phyloP scores from a whole-genome alignment of 2,888 invertebrate species.

The Lucinisca nassula region DNA sequence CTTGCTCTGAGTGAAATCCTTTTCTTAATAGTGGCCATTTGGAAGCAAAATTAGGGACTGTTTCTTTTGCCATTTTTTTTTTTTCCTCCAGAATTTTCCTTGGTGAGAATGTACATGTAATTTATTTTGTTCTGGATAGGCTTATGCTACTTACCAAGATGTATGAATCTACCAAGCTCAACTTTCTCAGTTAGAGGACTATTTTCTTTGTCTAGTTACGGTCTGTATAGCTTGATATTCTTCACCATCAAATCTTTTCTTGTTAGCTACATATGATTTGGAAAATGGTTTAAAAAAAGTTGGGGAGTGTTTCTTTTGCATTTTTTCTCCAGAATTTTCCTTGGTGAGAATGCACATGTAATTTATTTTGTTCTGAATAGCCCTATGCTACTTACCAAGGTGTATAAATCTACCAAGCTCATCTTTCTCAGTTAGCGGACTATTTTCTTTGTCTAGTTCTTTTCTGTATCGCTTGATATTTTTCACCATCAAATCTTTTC shows the following conservation, averaged over 20 bases:
- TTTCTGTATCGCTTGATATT: conserved; percentile 98
- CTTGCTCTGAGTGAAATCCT: too few species aligned
- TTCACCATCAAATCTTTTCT: conserved; percentile 98
- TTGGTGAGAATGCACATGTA: too few species aligned
- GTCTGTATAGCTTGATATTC: conserved; percentile 97
- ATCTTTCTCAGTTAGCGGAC: conserved; percentile 95
- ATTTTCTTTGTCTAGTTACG: conserved; percentile 97
- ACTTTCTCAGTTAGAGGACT: conserved; percentile 95
- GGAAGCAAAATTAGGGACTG: too few species aligned
- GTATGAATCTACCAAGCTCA: conserved; percentile 89
- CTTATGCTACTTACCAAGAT: conserved; percentile 83
- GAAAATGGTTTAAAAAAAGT: conserved; percentile 99
- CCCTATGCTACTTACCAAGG: conserved; percentile 80
- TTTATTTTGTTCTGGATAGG: neutral
- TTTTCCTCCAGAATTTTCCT: too few species aligned
- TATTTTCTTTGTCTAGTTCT: conserved; percentile 97
- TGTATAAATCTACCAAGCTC: conserved; percentile 89
- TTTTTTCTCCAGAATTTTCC: too few species aligned
- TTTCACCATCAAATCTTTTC: conserved; percentile 98
- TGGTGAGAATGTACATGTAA: too few species aligned
- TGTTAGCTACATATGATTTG: conserved; percentile 98
- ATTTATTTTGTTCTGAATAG: neutral
- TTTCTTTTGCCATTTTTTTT: too few species aligned
- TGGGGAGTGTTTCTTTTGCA: too few species aligned
- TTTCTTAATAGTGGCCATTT: too few species aligned